Conservation (phyloP, 2,113 vertebrate species). For the Uria aalge region DNA sequence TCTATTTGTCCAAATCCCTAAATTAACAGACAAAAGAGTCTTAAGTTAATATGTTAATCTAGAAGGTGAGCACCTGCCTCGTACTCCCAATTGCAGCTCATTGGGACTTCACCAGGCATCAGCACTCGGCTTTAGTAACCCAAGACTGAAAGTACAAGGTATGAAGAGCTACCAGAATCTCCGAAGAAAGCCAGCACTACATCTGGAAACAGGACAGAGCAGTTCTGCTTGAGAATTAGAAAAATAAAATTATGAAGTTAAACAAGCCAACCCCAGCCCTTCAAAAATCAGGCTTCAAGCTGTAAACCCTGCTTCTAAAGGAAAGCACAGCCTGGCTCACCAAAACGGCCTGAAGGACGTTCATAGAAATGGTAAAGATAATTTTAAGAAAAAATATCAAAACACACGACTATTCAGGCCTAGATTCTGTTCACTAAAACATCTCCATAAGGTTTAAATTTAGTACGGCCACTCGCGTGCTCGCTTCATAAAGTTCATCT, state of each 20-base stretch:
- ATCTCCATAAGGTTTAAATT: neutral
- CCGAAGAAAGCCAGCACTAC: neutral
- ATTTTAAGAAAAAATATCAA: neutral
- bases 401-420: neutral
- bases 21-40: neutral
- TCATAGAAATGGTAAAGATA: neutral
- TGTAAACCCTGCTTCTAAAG: neutral
- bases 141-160: neutral
- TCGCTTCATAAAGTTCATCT: neutral
- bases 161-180: neutral
- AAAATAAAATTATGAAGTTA: neutral
- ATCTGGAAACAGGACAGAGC: neutral
- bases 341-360: neutral
- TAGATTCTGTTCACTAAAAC: neutral
- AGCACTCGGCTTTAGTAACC: neutral
- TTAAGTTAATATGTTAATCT: fast-evolving
- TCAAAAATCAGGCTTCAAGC: neutral
- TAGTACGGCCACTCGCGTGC: fast-evolving
- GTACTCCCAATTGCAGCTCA: neutral
- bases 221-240: neutral
- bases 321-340: neutral
- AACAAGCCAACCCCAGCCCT: neutral
- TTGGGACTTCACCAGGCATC: neutral
- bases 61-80: neutral
- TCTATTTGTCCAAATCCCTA: neutral